Evolutionary conservation across 2,113 vertebrate genomes (phyloP), one percentile per base, ranked within the genome.

Genomic region (Balaeniceps rex): DNA sequence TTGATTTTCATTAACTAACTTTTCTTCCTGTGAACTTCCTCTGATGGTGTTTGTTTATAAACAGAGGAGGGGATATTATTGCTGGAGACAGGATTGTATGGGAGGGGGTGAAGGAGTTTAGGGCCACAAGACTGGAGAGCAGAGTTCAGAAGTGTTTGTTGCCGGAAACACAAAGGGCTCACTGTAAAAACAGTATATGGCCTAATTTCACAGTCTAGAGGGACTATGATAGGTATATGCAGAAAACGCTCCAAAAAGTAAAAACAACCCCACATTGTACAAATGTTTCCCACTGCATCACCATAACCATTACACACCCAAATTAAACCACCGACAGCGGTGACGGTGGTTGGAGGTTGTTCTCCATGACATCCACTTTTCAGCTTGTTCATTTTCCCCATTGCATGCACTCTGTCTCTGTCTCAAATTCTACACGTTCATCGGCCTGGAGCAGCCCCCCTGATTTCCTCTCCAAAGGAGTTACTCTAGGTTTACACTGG

Each of bases 31-130:
- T 93, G 68, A 95, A 90, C 94, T 88, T 92, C 93, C 94, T 96
- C 86, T 64, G 61, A 65, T 78, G 96, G 93, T 81, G 68, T 77
- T 96, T 98, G 96, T 98, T 98, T 98, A 97, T 97, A 98, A 98
- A 98, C 95, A 98, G 93, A 96, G 72, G 65, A 95, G 83, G 94
- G 71, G 80, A 93, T 95, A 95, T 95, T 94, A 89, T 89, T 96
- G 72, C 96, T 94, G 96, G 95, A 96, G 87, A 87, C 63, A 75
- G 72, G 85, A 88, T 42, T 84, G 40, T n/a, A 70, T 33, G 26
- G 85, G 78, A 69, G 55, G 68, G 49, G 69, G 89, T 58, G 83
- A 97, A 91, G 72, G 89, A 90, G 72, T 91, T 95, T 91, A 91
- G 94, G 70, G 93, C 94, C 66, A 66, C 69, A n/a, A 95, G 80